A percentile compares a stretch with the other conserved stretches of the same genome.
Conservation (phyloP, 2,113 vertebrate species). For the Gymnogyps californianus region DNA sequence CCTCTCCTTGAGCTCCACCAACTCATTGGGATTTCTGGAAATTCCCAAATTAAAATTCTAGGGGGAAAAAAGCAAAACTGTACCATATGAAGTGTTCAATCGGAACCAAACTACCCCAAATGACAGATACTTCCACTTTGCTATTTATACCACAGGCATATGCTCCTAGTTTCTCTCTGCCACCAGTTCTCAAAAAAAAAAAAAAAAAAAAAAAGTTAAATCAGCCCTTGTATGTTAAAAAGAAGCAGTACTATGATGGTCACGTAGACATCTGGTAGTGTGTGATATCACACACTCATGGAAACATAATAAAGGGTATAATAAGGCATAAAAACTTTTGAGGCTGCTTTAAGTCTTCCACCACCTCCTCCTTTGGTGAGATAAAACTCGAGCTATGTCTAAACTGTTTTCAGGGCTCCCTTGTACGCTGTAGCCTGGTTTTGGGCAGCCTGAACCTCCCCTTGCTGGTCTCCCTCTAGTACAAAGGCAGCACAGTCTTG, state of each 20-base stretch:
- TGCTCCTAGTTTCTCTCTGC: neutral
- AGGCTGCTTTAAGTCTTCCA: neutral
- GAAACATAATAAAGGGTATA: neutral
- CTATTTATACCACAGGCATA: conserved; percentile 24
- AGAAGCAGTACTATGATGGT: neutral
- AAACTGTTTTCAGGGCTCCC: neutral
- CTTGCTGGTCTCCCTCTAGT: neutral
- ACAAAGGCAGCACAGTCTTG: neutral
- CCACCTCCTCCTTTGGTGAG: neutral
- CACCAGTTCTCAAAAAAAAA: too few relatives aligned
- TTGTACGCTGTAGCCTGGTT: neutral
- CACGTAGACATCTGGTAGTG: neutral
- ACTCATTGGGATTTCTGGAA: neutral
- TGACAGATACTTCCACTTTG: neutral
- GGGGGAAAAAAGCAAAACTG: neutral
- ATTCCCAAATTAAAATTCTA: neutral
- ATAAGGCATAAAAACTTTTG: neutral
- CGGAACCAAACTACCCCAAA: neutral
- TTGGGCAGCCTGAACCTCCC: neutral
- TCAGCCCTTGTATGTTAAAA: neutral
- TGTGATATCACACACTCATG: neutral
- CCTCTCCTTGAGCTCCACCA: neutral
- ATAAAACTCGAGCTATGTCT: neutral
- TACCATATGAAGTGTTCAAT: neutral
- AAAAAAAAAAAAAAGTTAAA: neutral